Evolutionary conservation across 2,113 vertebrate species (phyloP).

Genomic region (Apaloderma vittatum): DNA sequence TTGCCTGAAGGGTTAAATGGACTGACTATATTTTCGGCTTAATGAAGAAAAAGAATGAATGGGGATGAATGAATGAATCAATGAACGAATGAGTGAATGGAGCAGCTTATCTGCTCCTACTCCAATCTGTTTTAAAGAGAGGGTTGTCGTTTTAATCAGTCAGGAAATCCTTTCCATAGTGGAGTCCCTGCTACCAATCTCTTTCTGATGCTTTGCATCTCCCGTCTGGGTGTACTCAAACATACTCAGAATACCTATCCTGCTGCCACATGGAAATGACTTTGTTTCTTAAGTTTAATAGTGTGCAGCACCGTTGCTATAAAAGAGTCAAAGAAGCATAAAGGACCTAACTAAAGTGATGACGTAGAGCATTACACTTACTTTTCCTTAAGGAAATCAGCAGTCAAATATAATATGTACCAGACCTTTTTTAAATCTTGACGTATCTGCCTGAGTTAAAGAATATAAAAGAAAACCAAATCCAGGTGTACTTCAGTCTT

Average conservation of each 20-base stretch:
- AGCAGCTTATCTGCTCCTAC: slow-evolving; percentile 59
- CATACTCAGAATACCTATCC: background rate
- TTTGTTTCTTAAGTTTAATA: background rate
- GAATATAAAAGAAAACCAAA: slow-evolving; percentile 5
- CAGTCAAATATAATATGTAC: background rate
- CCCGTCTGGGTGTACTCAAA: background rate
- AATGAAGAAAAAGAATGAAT: slow-evolving; percentile 61
- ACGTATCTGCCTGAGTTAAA: background rate
- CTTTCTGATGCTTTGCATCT: background rate
- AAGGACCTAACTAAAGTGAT: background rate
- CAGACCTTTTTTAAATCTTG: background rate
- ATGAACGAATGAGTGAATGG: slow-evolving; percentile 67
- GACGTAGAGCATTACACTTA: background rate
- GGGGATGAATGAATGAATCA: slow-evolving; percentile 56
- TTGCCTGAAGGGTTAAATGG: slow-evolving; percentile 38
- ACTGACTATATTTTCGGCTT: slow-evolving; percentile 9
- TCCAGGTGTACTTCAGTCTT: background rate
- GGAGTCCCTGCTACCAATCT: background rate
- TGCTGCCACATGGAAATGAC: background rate
- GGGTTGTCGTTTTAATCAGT: slow-evolving; percentile 23
- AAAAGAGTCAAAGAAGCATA: background rate
- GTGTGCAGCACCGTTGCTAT: background rate
- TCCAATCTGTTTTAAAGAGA: slow-evolving; percentile 53
- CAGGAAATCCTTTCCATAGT: slow-evolving; percentile 36
- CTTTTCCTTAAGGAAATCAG: background rate